These are phyloP conservation scores for Drosophila triauraria DNA, from an alignment of 1,140 invertebrate genomes.

Conservation along the genomic window DNA sequence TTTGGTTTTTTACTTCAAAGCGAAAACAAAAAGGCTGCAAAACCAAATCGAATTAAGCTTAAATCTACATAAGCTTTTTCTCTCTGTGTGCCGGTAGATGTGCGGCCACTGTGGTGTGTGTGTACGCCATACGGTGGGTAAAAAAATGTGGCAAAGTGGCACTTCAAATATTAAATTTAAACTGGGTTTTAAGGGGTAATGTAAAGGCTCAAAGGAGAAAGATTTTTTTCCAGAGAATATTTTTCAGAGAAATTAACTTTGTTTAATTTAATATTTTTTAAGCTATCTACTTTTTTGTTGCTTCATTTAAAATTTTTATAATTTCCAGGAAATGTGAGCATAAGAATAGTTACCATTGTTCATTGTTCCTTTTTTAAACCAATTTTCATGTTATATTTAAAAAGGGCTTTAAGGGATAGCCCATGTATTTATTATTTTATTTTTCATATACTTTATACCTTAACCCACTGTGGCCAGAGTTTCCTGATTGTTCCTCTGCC, in stretches of 20 bases:
- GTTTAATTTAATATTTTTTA: too few species aligned
- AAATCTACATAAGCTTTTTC: slow-evolving; percentile 83
- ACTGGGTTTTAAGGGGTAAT: too few species aligned
- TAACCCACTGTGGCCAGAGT: slow-evolving; percentile 34
- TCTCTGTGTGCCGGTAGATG: slow-evolving; percentile 54
- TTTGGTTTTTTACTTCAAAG: slow-evolving; percentile 65
- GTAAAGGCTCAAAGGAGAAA: too few species aligned
- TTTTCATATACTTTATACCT: neutral
- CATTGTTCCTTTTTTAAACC: too few species aligned
- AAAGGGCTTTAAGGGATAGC: neutral
- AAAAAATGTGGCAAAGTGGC: neutral
- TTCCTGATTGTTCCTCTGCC: slow-evolving; percentile 57
- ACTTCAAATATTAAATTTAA: neutral
- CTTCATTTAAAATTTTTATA: too few species aligned
- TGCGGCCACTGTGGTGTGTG: slow-evolving; percentile 27
- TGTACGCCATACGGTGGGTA: slow-evolving; percentile 20
- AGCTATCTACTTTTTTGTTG: too few species aligned
- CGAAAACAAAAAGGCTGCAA: slow-evolving; percentile 60
- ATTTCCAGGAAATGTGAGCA: too few species aligned
- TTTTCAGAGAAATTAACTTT: neutral
- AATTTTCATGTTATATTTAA: too few species aligned
- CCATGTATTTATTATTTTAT: neutral
- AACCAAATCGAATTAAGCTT: slow-evolving; percentile 80
- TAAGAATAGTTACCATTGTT: too few species aligned
- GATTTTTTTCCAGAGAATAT: neutral